Evolutionary conservation across 2,888 invertebrate genomes (phyloP).

Genomic region (Limnephilus auricula): DNA sequence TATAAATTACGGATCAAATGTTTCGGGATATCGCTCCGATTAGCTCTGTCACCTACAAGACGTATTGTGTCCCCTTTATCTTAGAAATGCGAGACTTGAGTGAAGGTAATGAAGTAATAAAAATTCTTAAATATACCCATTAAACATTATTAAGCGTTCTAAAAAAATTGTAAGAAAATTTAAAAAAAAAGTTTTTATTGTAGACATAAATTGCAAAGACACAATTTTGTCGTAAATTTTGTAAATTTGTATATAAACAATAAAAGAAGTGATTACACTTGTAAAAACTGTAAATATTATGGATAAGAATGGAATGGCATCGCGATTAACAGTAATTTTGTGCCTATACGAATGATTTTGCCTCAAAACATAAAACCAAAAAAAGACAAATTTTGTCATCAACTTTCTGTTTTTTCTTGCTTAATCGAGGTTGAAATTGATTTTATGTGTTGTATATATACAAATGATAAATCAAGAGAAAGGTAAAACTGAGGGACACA

Average conservation of each 20-base stretch:
- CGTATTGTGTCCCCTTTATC: conserved; percentile 2
- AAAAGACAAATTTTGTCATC: not conserved
- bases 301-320: not conserved
- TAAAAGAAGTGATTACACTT: not conserved
- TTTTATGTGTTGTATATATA: not conserved
- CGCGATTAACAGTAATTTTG: not conserved
- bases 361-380: not conserved
- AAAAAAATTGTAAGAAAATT: not conserved
- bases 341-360: not conserved
- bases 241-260: not conserved
- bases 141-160: not conserved
- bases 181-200: not conserved
- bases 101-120: conserved; percentile 22
- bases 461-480: not conserved
- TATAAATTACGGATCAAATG: conserved; percentile 45
- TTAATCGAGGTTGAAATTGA: not conserved
- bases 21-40: conserved; percentile 39
- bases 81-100: not conserved
- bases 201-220: not conserved
- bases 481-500: not conserved
- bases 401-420: not conserved
- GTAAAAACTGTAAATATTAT: not conserved
- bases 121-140: not conserved
- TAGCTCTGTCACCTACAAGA: conserved; percentile 37
- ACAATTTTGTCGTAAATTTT: not conserved